Conservation (phyloP, 2,797 vertebrate genomes). For the Numenius phaeopus region DNA sequence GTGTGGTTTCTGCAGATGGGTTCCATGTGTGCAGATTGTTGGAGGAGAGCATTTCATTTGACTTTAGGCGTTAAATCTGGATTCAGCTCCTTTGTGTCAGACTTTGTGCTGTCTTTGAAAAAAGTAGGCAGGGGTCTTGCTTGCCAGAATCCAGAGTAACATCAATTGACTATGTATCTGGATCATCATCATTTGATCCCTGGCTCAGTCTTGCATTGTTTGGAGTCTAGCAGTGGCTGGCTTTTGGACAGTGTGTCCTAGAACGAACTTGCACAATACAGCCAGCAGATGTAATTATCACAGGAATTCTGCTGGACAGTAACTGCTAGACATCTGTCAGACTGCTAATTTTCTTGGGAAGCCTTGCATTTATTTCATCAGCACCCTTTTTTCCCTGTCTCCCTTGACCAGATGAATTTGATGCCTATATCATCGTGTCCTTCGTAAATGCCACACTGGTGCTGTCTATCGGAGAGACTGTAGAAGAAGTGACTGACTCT, state of each 20-base stretch:
- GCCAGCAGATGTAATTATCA: conserved; percentile 10
- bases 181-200: not conserved
- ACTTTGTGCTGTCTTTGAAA: not conserved
- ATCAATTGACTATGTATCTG: not conserved
- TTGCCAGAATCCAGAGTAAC: not conserved
- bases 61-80: not conserved
- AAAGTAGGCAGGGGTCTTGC: not conserved
- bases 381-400: conserved; percentile 33
- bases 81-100: not conserved
- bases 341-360: not conserved
- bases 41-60: not conserved
- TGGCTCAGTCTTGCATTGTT: not conserved
- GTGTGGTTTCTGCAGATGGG: not conserved
- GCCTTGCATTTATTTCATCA: conserved; percentile 20
- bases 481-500: conserved; percentile 98
- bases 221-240: not conserved
- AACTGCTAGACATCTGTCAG: conserved; percentile 31
- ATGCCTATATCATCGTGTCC: conserved; percentile 98
- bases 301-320: conserved; percentile 54
- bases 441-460: conserved; percentile 98
- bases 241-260: conserved; percentile 39
- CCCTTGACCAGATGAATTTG: conserved; percentile 91
- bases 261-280: conserved; percentile 12
- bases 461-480: conserved; percentile 96
- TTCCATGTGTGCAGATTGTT: not conserved